Evolutionary conservation across 2,797 vertebrate species (phyloP).

Genomic region (Melanitta fusca): DNA sequence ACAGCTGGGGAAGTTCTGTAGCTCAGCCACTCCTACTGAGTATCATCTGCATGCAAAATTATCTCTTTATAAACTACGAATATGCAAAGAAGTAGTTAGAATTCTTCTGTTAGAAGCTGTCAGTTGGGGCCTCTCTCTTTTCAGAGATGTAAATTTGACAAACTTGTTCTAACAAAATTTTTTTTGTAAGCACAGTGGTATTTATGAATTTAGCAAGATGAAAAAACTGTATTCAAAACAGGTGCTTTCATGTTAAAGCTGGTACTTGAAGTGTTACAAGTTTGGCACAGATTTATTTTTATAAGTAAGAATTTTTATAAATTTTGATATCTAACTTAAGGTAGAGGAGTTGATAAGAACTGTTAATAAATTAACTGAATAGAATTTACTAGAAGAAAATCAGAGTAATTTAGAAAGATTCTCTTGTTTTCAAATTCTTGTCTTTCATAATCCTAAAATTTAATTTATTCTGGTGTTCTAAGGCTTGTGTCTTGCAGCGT

Average conservation of each 20-base stretch:
- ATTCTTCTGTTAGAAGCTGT: neutral
- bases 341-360: neutral
- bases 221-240: neutral
- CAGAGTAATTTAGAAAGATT: neutral
- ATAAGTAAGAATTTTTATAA: neutral
- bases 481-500: conserved; percentile 97
- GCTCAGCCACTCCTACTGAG: neutral
- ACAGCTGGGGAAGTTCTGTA: neutral
- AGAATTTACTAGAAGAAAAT: neutral
- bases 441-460: neutral
- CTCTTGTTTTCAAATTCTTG: neutral
- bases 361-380: neutral
- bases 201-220: neutral
- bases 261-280: neutral
- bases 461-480: neutral
- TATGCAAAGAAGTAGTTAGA: neutral
- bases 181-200: neutral
- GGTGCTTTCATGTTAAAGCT: neutral
- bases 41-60: neutral
- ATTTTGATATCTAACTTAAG: neutral
- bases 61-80: neutral
- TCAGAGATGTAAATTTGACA: neutral
- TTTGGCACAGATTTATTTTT: neutral
- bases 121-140: neutral
- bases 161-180: neutral